Base-by-base conservation (phyloP, 2,113 vertebrate genomes). In the Crocuta crocuta region DNA sequence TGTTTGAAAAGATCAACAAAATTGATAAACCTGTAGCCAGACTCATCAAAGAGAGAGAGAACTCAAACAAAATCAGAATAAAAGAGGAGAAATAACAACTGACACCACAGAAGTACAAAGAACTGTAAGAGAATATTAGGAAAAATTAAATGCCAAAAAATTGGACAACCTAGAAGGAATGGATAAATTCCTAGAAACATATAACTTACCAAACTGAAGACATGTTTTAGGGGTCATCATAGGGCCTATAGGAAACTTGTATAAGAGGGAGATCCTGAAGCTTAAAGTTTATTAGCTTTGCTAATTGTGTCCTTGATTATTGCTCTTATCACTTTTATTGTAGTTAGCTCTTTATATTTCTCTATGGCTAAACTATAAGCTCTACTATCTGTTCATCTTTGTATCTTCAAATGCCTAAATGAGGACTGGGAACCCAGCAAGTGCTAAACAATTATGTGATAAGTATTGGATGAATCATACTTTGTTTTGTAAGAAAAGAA, bases 251-350 rank as follows among this genome's bases (percentile, higher is more conserved):
- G 35, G 24, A 0, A 19, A 2, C 13, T 87, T 35, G 1, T 80
- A 10, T 94, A 68, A 93, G n/a, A 89, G 21, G 71, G 48, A 33
- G 26, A 1, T 94, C 61, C 53, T 91, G 45, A 93, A 79, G 11
- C 39, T 95, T 96, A 80, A 82, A 33, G 10, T 58, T 80, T 43
- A 53, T 63, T 94, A 94, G 11, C 12, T 80, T 83, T 66, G 55
- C 19, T 93, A 84, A 74, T 43, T 91, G 1, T 81, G 7, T 11
- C 26, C 96, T 96, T 93, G 65, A 80, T 91, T 96, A 88, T 80
- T 89, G 10, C 24, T 80, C 7, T 91, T 74, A 90, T 26, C 10
- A 85, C 53, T 48, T 74, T 71, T 79, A 94, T 94, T 91, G 48
- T 31, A 87, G 71, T 79, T 73, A 74, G n/a, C 1, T 87, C 3